phyloP scores from a whole-genome alignment of 2,113 vertebrate species.

The Myrmecobius fasciatus region DNA sequence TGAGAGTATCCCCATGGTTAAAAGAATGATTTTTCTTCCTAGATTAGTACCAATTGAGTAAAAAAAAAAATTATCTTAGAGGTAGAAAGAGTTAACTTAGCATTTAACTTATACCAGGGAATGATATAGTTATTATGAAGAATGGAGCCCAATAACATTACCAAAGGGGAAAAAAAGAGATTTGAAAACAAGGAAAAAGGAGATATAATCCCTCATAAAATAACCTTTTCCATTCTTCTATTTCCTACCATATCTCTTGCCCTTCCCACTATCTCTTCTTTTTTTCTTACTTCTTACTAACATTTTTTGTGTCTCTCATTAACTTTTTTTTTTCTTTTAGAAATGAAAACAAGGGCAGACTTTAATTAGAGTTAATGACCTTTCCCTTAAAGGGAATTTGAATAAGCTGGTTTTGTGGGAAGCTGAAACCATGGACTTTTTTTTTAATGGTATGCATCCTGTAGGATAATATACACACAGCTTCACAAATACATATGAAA shows the following conservation, averaged over 20 bases:
- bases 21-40: conserved; percentile 24
- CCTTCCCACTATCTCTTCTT: background rate
- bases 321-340: background rate
- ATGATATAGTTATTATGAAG: background rate
- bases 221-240: background rate
- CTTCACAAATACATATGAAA: background rate
- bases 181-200: background rate
- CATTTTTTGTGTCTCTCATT: background rate
- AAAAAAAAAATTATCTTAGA: background rate
- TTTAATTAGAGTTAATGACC: background rate
- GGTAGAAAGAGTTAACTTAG: background rate
- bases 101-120: background rate
- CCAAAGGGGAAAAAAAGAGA: background rate
- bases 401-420: background rate
- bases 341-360: background rate
- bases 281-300: background rate
- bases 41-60: background rate
- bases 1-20: background rate
- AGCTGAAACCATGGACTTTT: background rate
- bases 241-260: background rate
- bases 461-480: background rate
- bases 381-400: background rate
- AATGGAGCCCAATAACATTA: background rate
- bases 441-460: background rate
- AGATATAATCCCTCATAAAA: background rate